A percentile compares a stretch with the other conserved stretches of the same genome.
These are phyloP conservation scores for Lamprotornis superbus DNA, from an alignment of 2,113 vertebrate species.

Conservation along the genomic window DNA sequence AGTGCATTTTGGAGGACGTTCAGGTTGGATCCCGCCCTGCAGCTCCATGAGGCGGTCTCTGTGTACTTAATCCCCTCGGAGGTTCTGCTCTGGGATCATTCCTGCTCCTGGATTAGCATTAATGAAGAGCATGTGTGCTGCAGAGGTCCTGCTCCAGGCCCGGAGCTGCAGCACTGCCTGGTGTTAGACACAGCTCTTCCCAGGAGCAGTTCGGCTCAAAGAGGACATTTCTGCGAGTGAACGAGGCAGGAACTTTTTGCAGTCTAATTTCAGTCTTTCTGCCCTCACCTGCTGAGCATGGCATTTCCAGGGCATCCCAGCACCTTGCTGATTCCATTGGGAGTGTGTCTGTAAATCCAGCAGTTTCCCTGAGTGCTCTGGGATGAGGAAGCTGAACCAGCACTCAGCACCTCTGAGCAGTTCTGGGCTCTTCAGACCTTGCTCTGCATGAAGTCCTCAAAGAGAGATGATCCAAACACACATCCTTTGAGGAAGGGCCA, in stretches of 20 bases:
- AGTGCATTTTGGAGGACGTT: background rate
- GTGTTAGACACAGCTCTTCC: background rate
- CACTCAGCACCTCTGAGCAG: background rate
- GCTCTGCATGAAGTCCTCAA: background rate
- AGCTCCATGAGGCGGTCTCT: background rate
- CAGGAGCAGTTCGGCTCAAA: background rate
- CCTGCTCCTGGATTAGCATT: constrained; percentile 28
- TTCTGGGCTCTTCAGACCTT: background rate
- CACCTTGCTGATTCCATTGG: background rate
- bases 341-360: background rate
- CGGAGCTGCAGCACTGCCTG: background rate
- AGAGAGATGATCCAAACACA: background rate
- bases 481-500: background rate
- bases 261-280: background rate
- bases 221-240: background rate
- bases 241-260: background rate
- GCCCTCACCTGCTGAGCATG: background rate
- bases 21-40: background rate
- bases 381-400: background rate
- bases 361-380: background rate
- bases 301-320: background rate
- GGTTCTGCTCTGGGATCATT: background rate
- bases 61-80: background rate
- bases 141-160: background rate
- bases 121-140: constrained; percentile 48